These are phyloP conservation scores for Morpho helenor DNA, from an alignment of 2,888 invertebrate species.

Conservation along the genomic window DNA sequence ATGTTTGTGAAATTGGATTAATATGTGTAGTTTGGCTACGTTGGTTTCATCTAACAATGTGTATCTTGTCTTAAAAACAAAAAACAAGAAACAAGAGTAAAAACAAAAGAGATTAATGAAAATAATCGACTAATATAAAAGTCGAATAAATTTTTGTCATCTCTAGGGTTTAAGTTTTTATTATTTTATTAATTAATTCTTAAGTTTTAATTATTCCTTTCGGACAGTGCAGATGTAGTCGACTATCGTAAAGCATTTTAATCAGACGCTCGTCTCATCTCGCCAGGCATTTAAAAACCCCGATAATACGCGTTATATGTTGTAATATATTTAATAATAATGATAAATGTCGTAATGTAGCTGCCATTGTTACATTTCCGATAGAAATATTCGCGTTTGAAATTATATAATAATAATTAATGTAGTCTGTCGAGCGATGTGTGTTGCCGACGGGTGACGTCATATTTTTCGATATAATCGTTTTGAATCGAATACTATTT, in stretches of 20 bases:
- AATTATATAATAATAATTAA: background rate
- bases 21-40: too few species aligned
- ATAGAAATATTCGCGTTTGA: background rate
- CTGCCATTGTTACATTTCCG: too few species aligned
- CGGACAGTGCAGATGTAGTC: conserved; percentile 5
- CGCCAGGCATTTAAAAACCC: conserved; percentile 27
- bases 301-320: conserved; percentile 6
- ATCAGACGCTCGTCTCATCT: conserved; percentile 25
- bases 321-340: conserved; percentile 28
- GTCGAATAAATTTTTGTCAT: too few species aligned
- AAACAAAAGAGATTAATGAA: too few species aligned
- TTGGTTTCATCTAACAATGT: too few species aligned
- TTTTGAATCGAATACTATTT: conserved; percentile 44
- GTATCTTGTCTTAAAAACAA: too few species aligned
- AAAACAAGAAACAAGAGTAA: too few species aligned
- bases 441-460: conserved; percentile 51
- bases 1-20: too few species aligned
- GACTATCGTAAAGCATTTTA: conserved; percentile 18
- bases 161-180: too few species aligned
- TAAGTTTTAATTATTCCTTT: too few species aligned
- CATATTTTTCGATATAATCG: conserved; percentile 62
- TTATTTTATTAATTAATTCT: too few species aligned
- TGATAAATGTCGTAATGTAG: background rate
- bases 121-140: too few species aligned
- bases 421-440: conserved; percentile 24